Evolutionary conservation across 1,140 invertebrate genomes (phyloP).

Genomic region (Pantala flavescens): DNA sequence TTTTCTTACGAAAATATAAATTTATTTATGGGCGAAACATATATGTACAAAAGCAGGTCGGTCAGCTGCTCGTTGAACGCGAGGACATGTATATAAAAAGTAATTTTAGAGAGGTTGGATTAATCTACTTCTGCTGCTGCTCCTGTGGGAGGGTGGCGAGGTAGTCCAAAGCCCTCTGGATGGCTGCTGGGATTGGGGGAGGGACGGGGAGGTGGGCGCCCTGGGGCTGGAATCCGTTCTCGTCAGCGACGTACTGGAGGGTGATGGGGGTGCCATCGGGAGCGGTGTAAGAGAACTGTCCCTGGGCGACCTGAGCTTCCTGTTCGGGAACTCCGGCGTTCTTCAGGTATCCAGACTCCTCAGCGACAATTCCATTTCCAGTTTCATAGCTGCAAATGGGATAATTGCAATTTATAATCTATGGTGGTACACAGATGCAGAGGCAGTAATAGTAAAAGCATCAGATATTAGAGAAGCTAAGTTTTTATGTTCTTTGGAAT

Average conservation of each 20-base stretch:
- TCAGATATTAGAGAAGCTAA: too few species aligned
- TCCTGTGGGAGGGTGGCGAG: conserved; percentile 38
- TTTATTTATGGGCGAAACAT: not conserved
- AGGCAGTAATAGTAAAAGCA: too few species aligned
- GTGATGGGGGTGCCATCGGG: conserved; percentile 36
- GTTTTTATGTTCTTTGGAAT: too few species aligned
- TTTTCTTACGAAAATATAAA: not conserved
- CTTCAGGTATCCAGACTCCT: conserved; percentile 26
- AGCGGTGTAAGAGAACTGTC: conserved; percentile 50
- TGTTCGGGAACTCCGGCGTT: conserved; percentile 23
- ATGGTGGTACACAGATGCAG: too few species aligned
- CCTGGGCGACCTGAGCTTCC: conserved; percentile 33
- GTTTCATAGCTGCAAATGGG: conserved; percentile 26
- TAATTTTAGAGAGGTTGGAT: too few species aligned
- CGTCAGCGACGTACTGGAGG: conserved; percentile 42
- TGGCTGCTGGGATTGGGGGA: conserved; percentile 59
- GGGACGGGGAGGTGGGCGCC: conserved; percentile 50
- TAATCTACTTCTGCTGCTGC: not conserved
- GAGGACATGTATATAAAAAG: too few species aligned
- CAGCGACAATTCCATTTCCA: conserved; percentile 25
- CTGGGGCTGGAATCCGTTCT: conserved; percentile 39
- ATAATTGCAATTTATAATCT: not conserved
- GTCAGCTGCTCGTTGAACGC: too few species aligned
- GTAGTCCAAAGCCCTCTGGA: conserved; percentile 70
- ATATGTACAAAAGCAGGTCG: not conserved